These are phyloP conservation scores for Neuroterus valhalla DNA, from an alignment of 1,140 invertebrate genomes.

Conservation along the genomic window DNA sequence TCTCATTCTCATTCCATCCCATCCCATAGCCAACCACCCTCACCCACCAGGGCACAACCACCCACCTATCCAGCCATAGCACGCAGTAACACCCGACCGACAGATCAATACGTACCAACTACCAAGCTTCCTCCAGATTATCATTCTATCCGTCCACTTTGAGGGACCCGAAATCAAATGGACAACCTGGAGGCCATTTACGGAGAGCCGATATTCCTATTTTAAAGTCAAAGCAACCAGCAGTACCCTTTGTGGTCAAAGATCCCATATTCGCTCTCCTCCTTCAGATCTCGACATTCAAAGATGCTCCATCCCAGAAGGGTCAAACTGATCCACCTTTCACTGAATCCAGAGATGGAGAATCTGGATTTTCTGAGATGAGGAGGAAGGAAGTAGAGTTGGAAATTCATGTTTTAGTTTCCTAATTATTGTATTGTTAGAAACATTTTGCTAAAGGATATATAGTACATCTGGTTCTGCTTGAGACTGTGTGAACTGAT, in stretches of 20 bases:
- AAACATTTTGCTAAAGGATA: too few species aligned
- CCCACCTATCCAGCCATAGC: slow-evolving; percentile 57
- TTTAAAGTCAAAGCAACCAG: slow-evolving; percentile 19
- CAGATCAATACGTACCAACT: slow-evolving; percentile 72
- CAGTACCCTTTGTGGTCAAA: slow-evolving; percentile 15
- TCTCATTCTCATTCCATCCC: slow-evolving; percentile 56
- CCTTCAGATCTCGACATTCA: background rate
- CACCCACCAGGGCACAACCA: slow-evolving; percentile 59
- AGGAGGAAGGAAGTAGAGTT: background rate
- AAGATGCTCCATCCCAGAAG: background rate
- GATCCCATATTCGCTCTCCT: background rate
- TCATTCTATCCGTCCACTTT: slow-evolving; percentile 60
- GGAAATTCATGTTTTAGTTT: too few species aligned
- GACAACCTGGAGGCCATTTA: slow-evolving; percentile 34
- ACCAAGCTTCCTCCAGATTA: slow-evolving; percentile 68
- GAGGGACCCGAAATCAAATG: slow-evolving; percentile 58
- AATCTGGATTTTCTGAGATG: background rate
- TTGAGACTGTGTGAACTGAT: too few species aligned
- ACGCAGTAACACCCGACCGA: slow-evolving; percentile 68
- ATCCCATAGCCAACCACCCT: slow-evolving; percentile 49
- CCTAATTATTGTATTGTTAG: too few species aligned
- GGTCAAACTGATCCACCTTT: slow-evolving; percentile 3
- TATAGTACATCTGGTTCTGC: too few species aligned
- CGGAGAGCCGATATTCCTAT: slow-evolving; percentile 18
- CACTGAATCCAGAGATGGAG: background rate